Evolutionary conservation across 2,113 vertebrate species (phyloP).

Genomic region (Rhodinocichla rosea): DNA sequence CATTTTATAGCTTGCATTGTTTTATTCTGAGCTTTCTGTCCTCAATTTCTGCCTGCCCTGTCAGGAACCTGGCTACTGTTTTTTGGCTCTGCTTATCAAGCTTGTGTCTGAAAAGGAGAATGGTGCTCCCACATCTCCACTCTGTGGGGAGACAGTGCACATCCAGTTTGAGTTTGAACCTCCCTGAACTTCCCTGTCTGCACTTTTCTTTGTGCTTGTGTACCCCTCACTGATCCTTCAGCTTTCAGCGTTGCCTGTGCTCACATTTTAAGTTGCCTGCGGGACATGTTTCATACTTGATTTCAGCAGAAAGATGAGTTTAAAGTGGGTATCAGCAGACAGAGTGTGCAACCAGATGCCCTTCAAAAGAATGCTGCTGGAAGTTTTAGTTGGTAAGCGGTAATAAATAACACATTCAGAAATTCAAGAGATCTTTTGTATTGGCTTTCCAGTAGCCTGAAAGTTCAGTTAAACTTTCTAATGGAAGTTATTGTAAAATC

Average conservation of each 20-base stretch:
- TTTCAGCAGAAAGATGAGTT: background rate
- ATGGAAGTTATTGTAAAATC: background rate
- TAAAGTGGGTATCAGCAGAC: background rate
- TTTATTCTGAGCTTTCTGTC: background rate
- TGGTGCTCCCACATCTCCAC: background rate
- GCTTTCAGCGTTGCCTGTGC: background rate
- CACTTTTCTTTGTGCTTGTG: background rate
- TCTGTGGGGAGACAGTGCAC: background rate
- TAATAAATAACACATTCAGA: background rate
- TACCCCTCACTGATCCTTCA: background rate
- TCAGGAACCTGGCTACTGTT: background rate
- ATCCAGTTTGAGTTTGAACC: background rate
- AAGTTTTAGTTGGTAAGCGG: background rate
- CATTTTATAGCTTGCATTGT: background rate
- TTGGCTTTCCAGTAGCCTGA: background rate
- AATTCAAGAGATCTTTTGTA: background rate
- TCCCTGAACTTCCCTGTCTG: background rate
- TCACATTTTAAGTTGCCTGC: background rate
- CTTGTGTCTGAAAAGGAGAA: background rate
- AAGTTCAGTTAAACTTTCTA: background rate
- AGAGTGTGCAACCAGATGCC: background rate
- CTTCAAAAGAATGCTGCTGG: background rate
- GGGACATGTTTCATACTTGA: background rate
- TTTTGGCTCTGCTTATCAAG: background rate
- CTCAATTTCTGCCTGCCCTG: background rate